Conservation (phyloP, 2,888 invertebrate genomes). For the Euplexia lucipara region DNA sequence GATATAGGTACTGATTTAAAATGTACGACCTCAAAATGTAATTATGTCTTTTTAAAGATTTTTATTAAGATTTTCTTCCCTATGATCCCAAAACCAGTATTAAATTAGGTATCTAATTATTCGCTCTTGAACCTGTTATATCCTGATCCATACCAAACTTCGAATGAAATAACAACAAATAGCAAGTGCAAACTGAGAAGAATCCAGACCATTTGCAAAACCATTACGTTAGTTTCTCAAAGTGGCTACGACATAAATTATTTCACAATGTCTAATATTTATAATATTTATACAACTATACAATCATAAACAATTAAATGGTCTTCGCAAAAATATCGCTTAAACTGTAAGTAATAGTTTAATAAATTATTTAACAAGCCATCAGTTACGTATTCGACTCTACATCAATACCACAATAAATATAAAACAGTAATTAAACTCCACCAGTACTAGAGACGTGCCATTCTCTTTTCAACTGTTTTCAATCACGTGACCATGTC, state of each 20-base stretch:
- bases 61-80: background rate
- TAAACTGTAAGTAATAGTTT: slow-evolving; percentile 25
- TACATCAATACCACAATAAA: slow-evolving; percentile 12
- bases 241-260: slow-evolving; percentile 61
- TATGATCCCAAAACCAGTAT: slow-evolving; percentile 34
- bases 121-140: slow-evolving; percentile 12
- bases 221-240: slow-evolving; percentile 26
- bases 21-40: background rate
- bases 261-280: slow-evolving; percentile 47
- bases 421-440: slow-evolving; percentile 21
- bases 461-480: background rate
- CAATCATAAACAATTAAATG: slow-evolving; percentile 33
- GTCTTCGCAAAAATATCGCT: slow-evolving; percentile 38
- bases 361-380: slow-evolving; percentile 22
- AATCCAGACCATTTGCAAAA: slow-evolving; percentile 15
- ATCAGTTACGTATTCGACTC: slow-evolving; percentile 19
- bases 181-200: background rate
- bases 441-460: background rate
- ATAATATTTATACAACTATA: slow-evolving; percentile 44
- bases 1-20: background rate
- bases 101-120: background rate
- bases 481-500: too few relatives aligned
- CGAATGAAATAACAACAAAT: background rate
- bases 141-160: background rate
- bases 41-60: background rate